phyloP scores from a whole-genome alignment of 2,797 vertebrate species.

The Tokudaia muenninki region DNA sequence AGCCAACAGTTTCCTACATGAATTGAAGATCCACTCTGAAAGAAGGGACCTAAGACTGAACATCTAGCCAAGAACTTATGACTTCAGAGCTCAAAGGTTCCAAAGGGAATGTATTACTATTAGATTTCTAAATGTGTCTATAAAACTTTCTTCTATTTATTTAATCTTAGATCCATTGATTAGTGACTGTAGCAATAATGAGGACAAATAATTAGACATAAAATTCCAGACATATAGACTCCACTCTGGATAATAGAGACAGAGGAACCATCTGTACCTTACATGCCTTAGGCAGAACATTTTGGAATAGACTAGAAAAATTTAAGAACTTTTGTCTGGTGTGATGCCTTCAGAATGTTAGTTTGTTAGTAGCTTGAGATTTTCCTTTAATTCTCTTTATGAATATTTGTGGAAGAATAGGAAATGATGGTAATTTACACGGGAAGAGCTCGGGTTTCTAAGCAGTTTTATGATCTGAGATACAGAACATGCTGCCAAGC shows the following conservation, averaged over 20 bases:
- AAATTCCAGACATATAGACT: neutral
- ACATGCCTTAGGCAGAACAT: slow-evolving; percentile 57
- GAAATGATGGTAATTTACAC: slow-evolving; percentile 50
- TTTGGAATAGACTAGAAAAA: slow-evolving; percentile 49
- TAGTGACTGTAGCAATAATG: neutral
- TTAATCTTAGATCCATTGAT: neutral
- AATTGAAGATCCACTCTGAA: neutral
- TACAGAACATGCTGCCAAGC: slow-evolving; percentile 49
- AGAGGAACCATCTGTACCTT: neutral
- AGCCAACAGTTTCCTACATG: too few relatives aligned
- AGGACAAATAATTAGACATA: neutral
- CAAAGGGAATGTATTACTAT: neutral
- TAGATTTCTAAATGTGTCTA: neutral
- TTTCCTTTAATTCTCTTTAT: slow-evolving; percentile 18
- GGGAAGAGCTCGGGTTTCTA: neutral
- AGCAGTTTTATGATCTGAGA: slow-evolving; percentile 54
- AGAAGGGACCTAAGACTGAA: neutral
- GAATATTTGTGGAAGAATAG: slow-evolving; percentile 64
- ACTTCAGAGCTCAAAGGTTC: neutral
- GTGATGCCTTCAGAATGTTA: slow-evolving; percentile 52
- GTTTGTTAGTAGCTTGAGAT: slow-evolving; percentile 46
- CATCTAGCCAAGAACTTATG: neutral
- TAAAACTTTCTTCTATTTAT: neutral
- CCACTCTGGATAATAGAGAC: neutral
- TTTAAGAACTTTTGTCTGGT: slow-evolving; percentile 60